Percentiles rank a stretch among this genome's conserved stretches.
These are phyloP conservation scores for Cancer borealis DNA, from an alignment of 2,888 invertebrate genomes.

Conservation along the genomic window DNA sequence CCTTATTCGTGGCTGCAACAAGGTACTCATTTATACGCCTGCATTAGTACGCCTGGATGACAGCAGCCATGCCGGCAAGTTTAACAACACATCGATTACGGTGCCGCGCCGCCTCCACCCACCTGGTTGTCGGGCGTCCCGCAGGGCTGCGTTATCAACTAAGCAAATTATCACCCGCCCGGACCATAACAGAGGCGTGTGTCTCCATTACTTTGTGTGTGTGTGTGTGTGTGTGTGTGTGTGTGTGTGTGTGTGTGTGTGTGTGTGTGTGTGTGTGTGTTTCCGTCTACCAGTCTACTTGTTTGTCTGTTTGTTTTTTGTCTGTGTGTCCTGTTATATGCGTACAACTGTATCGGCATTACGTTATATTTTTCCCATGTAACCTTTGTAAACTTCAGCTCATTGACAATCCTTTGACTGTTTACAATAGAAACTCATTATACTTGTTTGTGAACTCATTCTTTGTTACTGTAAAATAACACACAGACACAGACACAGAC, in stretches of 20 bases:
- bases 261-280: conserved; percentile 40
- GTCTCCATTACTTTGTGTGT: not conserved
- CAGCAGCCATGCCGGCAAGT: not conserved
- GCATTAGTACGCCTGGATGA: not conserved
- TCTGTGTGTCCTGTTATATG: too few relatives aligned
- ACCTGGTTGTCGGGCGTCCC: not conserved
- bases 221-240: not conserved
- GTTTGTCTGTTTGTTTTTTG: too few relatives aligned
- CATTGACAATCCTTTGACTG: too few relatives aligned
- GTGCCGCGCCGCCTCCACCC: not conserved
- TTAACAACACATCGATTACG: conserved; percentile 20
- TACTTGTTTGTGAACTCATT: too few relatives aligned
- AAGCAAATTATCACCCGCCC: not conserved
- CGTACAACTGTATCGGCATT: too few relatives aligned
- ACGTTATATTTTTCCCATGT: too few relatives aligned
- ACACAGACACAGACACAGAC: too few relatives aligned
- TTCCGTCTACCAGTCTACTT: too few relatives aligned
- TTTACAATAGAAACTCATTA: too few relatives aligned
- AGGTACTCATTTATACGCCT: not conserved
- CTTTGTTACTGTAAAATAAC: too few relatives aligned
- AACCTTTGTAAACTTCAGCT: too few relatives aligned
- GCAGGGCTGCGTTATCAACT: not conserved
- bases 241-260: conserved; percentile 34
- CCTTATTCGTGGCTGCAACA: not conserved
- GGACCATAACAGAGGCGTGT: not conserved